phyloP scores from a whole-genome alignment of 2,113 vertebrate genomes.

The Paralichthys olivaceus region DNA sequence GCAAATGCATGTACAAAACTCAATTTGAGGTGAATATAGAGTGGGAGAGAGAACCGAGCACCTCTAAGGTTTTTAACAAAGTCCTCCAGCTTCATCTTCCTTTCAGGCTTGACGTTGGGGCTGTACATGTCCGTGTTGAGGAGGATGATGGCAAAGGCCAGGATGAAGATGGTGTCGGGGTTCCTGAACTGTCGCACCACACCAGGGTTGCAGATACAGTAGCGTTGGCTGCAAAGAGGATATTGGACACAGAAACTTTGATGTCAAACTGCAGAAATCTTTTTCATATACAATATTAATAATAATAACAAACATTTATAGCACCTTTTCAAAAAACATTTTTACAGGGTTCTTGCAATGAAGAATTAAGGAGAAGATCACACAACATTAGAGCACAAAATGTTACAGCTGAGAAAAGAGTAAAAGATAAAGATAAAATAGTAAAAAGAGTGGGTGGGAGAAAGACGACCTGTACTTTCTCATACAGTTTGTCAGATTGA shows the following conservation, averaged over 20 bases:
- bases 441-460: too few relatives aligned
- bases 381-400: too few relatives aligned
- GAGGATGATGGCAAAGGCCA: conserved; percentile 98
- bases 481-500: too few relatives aligned
- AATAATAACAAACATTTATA: too few relatives aligned
- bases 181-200: conserved; percentile 97
- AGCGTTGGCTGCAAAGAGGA: conserved; percentile 87
- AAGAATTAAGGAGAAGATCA: too few relatives aligned
- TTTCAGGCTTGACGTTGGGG: conserved; percentile 96
- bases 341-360: too few relatives aligned
- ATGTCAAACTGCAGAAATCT: background rate
- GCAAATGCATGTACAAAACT: conserved; percentile 47
- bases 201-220: conserved; percentile 97
- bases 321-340: too few relatives aligned
- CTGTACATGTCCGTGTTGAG: conserved; percentile 99
- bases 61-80: conserved; percentile 97
- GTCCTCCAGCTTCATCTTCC: conserved; percentile 99
- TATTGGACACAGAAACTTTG: background rate
- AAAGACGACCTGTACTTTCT: too few relatives aligned
- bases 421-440: too few relatives aligned
- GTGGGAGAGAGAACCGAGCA: conserved; percentile 54
- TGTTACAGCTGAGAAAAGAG: too few relatives aligned
- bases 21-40: conserved; percentile 34
- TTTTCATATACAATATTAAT: too few relatives aligned
- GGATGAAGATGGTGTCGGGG: conserved; percentile 98